Base-by-base conservation (phyloP, 2,888 invertebrate species). In the Nymphalis polychloros region DNA sequence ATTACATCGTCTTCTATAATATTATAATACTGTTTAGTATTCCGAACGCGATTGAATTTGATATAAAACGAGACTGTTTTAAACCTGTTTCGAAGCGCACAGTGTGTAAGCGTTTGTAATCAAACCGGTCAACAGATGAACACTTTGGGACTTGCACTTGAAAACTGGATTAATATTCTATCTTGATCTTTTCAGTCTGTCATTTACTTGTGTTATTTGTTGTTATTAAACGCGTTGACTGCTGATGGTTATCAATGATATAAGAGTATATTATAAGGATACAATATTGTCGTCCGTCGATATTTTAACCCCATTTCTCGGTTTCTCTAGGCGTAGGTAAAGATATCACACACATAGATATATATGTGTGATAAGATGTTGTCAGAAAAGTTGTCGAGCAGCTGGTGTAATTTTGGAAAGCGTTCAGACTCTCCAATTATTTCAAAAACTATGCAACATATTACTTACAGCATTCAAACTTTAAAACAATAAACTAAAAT, bases 91-190 rank as follows among this genome's bases (percentile, higher is more conserved):
- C 50, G 27, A 62, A 63, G 50, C 62, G 67, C 62, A 46, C 16
- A 31, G 52, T 65, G 62, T 59, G 62, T 52, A 64, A 63, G 46
- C 49, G 63, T 27, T 31, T 23, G 59, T 62, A 64, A 65, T 53
- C 46, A 41, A 57, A 47, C 53, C 63, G 63, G 64, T 59, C 49
- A 63, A 52, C 52, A 53, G 62, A 65, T 63, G n/a, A 59, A 50
- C 64, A 49, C 62, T 63, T 55, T 53, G 63, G 59, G 64, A 53
- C 60, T 69, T 69, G 64, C 68, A 64, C 71, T 71, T 69, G 59
- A 67, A 13, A 71, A 72, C 72, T 41, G 68, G 72, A 69, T 71
- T 63, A 41, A 31, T 52, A 27, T 55, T 48, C 41, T 49, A 47
- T 55, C 61, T 67, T 67, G 64, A 62, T 53, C 59, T 35, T 63